Base-by-base conservation (phyloP, 2,888 invertebrate species). In the Megastigmus dorsalis region DNA sequence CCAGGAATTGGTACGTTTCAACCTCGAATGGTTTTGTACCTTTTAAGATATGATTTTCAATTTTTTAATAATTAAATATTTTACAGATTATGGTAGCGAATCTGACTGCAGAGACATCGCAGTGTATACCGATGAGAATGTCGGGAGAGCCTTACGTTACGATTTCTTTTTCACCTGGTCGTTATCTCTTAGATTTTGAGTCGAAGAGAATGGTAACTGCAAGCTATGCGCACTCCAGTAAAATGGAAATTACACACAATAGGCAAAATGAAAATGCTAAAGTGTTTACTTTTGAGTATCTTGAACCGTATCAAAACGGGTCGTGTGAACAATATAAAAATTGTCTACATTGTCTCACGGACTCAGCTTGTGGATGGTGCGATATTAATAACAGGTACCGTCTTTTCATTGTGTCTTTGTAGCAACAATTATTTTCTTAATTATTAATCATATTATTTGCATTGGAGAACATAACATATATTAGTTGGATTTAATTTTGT, bases 311-410 rank as follows among this genome's bases (percentile, higher is more conserved):
- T 87, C 94, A 94, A 67, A 93, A 93, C 72, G 95, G 95, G 0
- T 90, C 93, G 30, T 97, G 97, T 84, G 88, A 89, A 0, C 90
- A 92, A 65, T 95, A 96, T 86, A 92, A 90, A 78, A 97, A 96
- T 88, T 97, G 97, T 83, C 89, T 97, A 36, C 92, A 95, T 77
- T 97, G 97, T 84, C 89, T 97, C 66, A 93, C 95, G 0, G 97
- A 97, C 88, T 93, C 95, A 0, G 91, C 93, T 15, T 98, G 98
- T 84, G 96, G 96, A 1, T 98, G 98, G 97, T 98, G 97, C 85
- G 94, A 95, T 76, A 85, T 93, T 9, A 93, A 91, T n/a, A 89
- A 91, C 77, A 89, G 81, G 63, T 74, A 65, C 7, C n/a, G n/a
- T n/a, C n/a, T n/a, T n/a, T n/a, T n/a, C n/a, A n/a, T n/a, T n/a